Evolutionary conservation across 2,797 vertebrate species (phyloP).

Genomic region (Epinephelus malabaricus): DNA sequence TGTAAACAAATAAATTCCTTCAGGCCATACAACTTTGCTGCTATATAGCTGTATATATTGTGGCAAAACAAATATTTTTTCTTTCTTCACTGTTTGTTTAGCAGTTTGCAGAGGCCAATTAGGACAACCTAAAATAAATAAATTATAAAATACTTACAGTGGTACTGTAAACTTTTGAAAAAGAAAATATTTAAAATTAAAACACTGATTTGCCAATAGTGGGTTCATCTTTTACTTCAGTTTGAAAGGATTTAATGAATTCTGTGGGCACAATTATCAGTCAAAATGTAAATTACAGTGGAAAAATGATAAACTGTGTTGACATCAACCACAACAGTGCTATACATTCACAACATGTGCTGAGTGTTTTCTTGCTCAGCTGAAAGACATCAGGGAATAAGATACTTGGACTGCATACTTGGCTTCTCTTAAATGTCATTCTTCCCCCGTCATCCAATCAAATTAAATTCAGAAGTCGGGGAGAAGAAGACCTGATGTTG

Average conservation of each 20-base stretch:
- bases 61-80: too few relatives aligned
- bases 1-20: too few relatives aligned
- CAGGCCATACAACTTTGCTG: too few relatives aligned
- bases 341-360: not conserved
- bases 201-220: not conserved
- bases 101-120: too few relatives aligned
- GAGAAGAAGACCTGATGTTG: conserved; percentile 64
- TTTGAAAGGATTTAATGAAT: not conserved
- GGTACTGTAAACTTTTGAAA: too few relatives aligned
- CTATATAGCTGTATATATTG: too few relatives aligned
- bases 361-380: conserved; percentile 41
- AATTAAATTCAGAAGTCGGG: conserved; percentile 70
- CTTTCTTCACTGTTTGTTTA: too few relatives aligned
- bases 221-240: not conserved
- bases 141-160: too few relatives aligned
- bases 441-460: conserved; percentile 70
- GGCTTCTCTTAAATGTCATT: conserved; percentile 70
- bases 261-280: not conserved
- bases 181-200: not conserved
- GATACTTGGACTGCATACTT: conserved; percentile 49
- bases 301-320: conserved; percentile 14
- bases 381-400: conserved; percentile 44
- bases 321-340: not conserved
- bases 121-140: too few relatives aligned
- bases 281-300: conserved; percentile 16